These are phyloP conservation scores for Danio choprae DNA, from an alignment of 2,797 vertebrate genomes.

Conservation along the genomic window DNA sequence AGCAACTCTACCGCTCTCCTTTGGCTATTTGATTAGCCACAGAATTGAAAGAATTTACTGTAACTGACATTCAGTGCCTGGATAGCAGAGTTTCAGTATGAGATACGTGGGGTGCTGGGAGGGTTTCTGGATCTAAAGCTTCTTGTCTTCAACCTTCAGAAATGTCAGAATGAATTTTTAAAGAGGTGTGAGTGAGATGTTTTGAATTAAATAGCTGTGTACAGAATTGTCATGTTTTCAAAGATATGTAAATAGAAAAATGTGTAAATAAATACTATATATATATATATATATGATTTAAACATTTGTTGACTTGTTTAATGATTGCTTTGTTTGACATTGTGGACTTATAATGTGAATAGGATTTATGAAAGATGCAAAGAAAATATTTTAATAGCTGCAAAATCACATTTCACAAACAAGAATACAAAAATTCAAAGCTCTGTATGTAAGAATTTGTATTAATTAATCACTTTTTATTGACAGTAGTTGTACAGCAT, in stretches of 20 bases:
- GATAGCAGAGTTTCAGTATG: conserved; percentile 29
- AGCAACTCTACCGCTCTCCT: background rate
- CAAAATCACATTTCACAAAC: background rate
- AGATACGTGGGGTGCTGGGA: conserved; percentile 28
- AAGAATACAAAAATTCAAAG: no score
- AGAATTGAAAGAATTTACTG: conserved; percentile 31
- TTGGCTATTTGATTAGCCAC: conserved; percentile 18
- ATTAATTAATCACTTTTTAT: no score
- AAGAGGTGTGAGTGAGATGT: conserved; percentile 56
- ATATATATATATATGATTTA: conserved; percentile 78
- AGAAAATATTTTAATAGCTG: background rate
- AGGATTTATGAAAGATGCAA: background rate
- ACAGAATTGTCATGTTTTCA: conserved; percentile 80
- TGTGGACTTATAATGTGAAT: background rate
- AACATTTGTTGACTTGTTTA: background rate
- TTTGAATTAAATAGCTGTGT: conserved; percentile 80
- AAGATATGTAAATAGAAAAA: conserved; percentile 83
- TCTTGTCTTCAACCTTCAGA: conserved; percentile 53
- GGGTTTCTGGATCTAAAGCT: conserved; percentile 61
- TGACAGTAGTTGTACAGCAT: no score
- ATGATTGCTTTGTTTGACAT: conserved; percentile 1
- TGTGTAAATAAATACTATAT: conserved; percentile 85
- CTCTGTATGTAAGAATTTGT: no score
- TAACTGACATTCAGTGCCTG: conserved; percentile 46
- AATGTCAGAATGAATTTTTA: conserved; percentile 52